Percentiles rank a stretch among this genome's conserved stretches.
Conservation (phyloP, 2,888 invertebrate species). For the Anthrax anthrax region DNA sequence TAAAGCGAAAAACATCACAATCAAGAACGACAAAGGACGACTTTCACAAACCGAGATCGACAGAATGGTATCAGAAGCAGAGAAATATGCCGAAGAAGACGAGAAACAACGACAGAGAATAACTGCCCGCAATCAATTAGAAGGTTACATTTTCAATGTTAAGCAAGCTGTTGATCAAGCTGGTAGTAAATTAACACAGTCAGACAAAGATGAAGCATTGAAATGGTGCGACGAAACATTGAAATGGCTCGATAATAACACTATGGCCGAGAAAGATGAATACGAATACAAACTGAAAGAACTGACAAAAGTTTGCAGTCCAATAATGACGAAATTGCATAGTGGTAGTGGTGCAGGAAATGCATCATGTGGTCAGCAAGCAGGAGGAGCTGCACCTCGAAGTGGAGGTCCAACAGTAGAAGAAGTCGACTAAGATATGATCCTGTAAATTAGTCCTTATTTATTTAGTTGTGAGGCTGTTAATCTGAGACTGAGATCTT, state of each 20-base stretch:
- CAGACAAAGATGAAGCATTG: slow-evolving; percentile 52
- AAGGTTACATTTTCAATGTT: slow-evolving; percentile 50
- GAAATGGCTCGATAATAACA: slow-evolving; percentile 62
- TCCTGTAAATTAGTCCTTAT: too few relatives aligned
- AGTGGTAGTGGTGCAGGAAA: slow-evolving; percentile 5
- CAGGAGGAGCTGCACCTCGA: slow-evolving; percentile 48
- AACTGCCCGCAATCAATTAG: slow-evolving; percentile 53
- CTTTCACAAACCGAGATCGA: slow-evolving; percentile 71
- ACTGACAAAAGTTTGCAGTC: slow-evolving; percentile 30
- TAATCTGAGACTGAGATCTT: too few relatives aligned
- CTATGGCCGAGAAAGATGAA: slow-evolving; percentile 60
- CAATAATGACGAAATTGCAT: slow-evolving; percentile 38
- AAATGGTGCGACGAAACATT: slow-evolving; percentile 49
- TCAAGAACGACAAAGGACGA: slow-evolving; percentile 70
- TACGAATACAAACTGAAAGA: slow-evolving; percentile 40
- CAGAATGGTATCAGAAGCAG: slow-evolving; percentile 61
- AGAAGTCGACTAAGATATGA: slow-evolving; percentile 21
- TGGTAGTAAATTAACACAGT: slow-evolving; percentile 44
- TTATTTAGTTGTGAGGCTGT: too few relatives aligned
- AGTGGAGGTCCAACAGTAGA: slow-evolving; percentile 25
- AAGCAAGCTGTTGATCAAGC: slow-evolving; percentile 54
- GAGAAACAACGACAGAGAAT: slow-evolving; percentile 53
- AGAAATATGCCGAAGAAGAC: slow-evolving; percentile 58
- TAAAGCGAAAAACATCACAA: slow-evolving; percentile 61
- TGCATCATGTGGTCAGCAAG: slow-evolving; percentile 35